Evolutionary conservation across 2,888 invertebrate genomes (phyloP).

Genomic region (Cryptus armator): DNA sequence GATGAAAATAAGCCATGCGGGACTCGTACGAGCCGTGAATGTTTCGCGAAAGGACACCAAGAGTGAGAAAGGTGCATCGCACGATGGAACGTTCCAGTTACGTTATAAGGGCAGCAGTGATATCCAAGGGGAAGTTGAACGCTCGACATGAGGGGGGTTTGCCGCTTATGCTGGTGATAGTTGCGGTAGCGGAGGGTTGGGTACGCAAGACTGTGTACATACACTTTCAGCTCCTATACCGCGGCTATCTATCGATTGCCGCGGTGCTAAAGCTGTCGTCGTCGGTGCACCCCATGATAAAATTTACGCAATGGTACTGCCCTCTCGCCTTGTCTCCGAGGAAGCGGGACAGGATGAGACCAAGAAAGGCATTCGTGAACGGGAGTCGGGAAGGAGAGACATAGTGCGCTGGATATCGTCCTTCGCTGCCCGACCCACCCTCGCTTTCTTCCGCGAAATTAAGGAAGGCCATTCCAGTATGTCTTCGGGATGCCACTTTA

Average conservation of each 20-base stretch:
- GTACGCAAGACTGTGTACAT: slow-evolving; percentile 8
- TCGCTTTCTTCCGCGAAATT: slow-evolving; percentile 70
- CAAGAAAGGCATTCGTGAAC: slow-evolving; percentile 22
- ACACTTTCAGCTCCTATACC: slow-evolving; percentile 27
- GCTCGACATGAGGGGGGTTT: slow-evolving; percentile 15
- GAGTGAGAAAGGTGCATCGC: slow-evolving; percentile 38
- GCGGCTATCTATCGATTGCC: slow-evolving; percentile 76
- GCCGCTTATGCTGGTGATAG: slow-evolving; percentile 24
- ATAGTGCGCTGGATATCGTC: slow-evolving; percentile 37
- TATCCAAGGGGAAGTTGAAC: slow-evolving; percentile 10
- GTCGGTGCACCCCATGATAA: slow-evolving; percentile 64
- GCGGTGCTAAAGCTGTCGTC: slow-evolving; percentile 76
- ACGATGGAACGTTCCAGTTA: slow-evolving; percentile 29
- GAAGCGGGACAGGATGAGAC: slow-evolving; percentile 27
- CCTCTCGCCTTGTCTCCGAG: slow-evolving; percentile 24
- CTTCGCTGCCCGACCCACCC: slow-evolving; percentile 50
- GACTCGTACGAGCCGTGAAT: not conserved
- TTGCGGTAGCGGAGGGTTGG: slow-evolving; percentile 14
- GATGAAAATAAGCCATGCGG: slow-evolving; percentile 23
- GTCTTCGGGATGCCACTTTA: slow-evolving; percentile 74
- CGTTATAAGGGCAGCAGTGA: slow-evolving; percentile 28
- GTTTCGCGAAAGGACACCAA: slow-evolving; percentile 26
- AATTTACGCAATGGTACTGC: slow-evolving; percentile 58
- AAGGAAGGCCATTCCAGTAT: slow-evolving; percentile 74
- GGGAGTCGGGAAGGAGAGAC: slow-evolving; percentile 25